Conservation (phyloP, 2,797 vertebrate genomes). For the Liparis tanakae region DNA sequence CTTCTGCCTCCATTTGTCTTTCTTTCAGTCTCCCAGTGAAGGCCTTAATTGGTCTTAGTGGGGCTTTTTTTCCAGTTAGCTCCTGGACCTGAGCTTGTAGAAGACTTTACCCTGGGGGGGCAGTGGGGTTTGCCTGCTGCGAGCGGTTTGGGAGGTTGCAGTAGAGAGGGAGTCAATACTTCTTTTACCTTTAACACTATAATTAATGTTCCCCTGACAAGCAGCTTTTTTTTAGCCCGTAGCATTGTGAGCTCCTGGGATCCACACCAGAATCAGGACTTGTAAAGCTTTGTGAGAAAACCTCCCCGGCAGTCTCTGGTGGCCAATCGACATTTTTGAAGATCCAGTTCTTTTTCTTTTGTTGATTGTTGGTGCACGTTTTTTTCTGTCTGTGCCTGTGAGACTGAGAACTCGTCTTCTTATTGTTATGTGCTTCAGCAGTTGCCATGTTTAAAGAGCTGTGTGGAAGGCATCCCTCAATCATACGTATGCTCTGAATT, state of each 20-base stretch:
- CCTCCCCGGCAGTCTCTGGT: slow-evolving; percentile 76
- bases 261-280: slow-evolving; percentile 81
- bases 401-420: slow-evolving; percentile 32
- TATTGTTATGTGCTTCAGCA: slow-evolving; percentile 3
- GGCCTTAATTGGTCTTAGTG: slow-evolving; percentile 99
- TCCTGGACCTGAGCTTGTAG: slow-evolving; percentile 87
- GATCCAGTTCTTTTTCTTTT: slow-evolving; percentile 77
- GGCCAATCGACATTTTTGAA: slow-evolving; percentile 88
- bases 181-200: slow-evolving; percentile 93
- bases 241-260: slow-evolving; percentile 84
- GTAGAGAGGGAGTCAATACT: slow-evolving; percentile 91
- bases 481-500: neutral
- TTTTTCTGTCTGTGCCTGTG: slow-evolving; percentile 65
- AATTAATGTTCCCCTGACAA: slow-evolving; percentile 95
- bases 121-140: slow-evolving; percentile 70
- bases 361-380: slow-evolving; percentile 72
- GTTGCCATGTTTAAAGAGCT: neutral
- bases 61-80: slow-evolving; percentile 91
- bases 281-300: slow-evolving; percentile 83
- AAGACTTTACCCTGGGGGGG: slow-evolving; percentile 85
- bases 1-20: slow-evolving; percentile 99
- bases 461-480: neutral
- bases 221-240: slow-evolving; percentile 69
- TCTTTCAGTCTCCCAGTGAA: slow-evolving; percentile 96
- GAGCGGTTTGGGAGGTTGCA: slow-evolving; percentile 70